phyloP scores from a whole-genome alignment of 1,140 invertebrate genomes.

The Cheumatopsyche charites region DNA sequence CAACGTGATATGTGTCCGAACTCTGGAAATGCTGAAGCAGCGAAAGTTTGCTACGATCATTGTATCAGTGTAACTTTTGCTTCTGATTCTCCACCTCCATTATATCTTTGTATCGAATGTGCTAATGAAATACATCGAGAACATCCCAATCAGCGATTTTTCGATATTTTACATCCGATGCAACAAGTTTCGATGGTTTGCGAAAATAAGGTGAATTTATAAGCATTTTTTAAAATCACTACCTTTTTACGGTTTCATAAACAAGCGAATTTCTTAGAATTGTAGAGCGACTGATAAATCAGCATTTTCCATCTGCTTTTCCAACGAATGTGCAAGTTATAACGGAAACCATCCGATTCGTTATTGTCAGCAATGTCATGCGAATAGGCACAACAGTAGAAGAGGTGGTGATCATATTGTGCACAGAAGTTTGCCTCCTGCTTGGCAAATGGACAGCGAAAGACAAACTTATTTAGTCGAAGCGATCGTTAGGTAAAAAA shows the following conservation, averaged over 20 bases:
- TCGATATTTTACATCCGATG: conserved; percentile 93
- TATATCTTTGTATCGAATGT: conserved; percentile 96
- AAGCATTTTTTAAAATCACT: not conserved
- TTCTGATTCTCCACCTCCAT: conserved; percentile 86
- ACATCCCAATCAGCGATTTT: conserved; percentile 83
- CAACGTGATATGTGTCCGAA: conserved; percentile 87
- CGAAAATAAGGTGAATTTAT: conserved; percentile 86
- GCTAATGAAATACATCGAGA: conserved; percentile 87
- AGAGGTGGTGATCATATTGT: conserved; percentile 88
- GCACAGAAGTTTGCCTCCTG: conserved; percentile 82
- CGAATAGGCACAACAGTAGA: conserved; percentile 84
- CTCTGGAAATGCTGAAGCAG: conserved; percentile 81
- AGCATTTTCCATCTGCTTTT: conserved; percentile 96
- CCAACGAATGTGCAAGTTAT: conserved; percentile 93
- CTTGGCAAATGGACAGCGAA: conserved; percentile 88
- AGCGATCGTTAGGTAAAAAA: conserved; percentile 86
- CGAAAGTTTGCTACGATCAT: conserved; percentile 91
- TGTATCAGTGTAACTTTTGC: conserved; percentile 83
- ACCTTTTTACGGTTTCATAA: no score
- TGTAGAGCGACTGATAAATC: conserved; percentile 91
- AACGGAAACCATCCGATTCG: conserved; percentile 95
- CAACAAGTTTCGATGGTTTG: conserved; percentile 93
- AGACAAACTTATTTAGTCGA: conserved; percentile 94
- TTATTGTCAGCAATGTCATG: conserved; percentile 91
- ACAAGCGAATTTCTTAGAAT: conserved; percentile 68